Evolutionary conservation across 2,888 invertebrate species (phyloP), one percentile per base, ranked within the genome.

Genomic region (Euzophera pinguis): DNA sequence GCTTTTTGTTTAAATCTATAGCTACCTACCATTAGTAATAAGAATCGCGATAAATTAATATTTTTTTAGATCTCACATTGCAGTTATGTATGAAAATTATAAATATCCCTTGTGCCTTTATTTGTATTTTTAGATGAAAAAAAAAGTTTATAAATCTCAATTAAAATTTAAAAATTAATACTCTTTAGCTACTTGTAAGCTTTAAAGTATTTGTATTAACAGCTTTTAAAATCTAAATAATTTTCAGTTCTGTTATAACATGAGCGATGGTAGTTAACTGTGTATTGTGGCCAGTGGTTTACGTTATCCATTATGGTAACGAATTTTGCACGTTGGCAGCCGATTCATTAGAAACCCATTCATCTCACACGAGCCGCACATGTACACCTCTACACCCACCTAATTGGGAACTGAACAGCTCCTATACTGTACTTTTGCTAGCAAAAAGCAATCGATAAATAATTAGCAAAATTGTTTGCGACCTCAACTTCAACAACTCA

Each of bases 341-440:
- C 73, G 78, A 77, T 84, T 82, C 81, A 84, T 84, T 84, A 83
- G 81, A 78, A 82, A 81, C 68, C 77, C 77, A 83, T 84, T 81
- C 82, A 81, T 81, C 75, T 72, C 69, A 56, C 47, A 59, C 60
- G 54, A 52, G 57, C 54, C 48, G 43, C 55, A 12, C 60, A 60
- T 63, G 65, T 62, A 62, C 53, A 52, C 51, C 27, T 52, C 39
- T 42, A 52, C 49, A 50, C 49, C 49, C 39, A 29, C 49, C 49
- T 53, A 53, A 55, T 54, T 58, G 53, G 35, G 47, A 50, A 55
- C 52, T 22, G 45, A 53, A 53, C 39, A 50, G 42, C 43, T 45
- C 29, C 16, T 16, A 45, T 14, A 32, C 32, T 9, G 32, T 29
- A 32, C 43, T 45, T 29, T 13, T 29, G 29, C 13, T 32, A 14